Evolutionary conservation across 2,797 vertebrate genomes (phyloP).

Genomic region (Gallinago solitaria): DNA sequence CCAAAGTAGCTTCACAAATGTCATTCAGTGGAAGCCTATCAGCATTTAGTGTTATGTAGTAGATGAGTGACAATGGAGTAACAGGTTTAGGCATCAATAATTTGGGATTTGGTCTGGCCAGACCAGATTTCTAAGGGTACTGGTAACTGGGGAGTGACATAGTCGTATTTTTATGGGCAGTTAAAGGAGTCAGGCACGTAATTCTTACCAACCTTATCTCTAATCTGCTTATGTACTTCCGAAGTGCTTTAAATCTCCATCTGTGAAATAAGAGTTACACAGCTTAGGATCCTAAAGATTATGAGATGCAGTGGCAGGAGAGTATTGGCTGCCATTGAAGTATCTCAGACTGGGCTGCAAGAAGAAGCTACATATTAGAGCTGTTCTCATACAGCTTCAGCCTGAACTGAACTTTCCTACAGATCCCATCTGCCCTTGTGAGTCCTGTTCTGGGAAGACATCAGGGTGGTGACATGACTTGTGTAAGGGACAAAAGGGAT

Average conservation of each 20-base stretch:
- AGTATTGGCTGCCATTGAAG: neutral
- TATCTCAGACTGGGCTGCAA: neutral
- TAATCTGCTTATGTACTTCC: neutral
- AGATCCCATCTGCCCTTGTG: neutral
- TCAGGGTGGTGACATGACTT: neutral
- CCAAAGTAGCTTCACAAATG: neutral
- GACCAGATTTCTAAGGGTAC: neutral
- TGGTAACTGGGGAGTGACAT: neutral
- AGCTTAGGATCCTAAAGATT: neutral
- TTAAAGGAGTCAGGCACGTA: neutral
- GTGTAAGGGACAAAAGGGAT: neutral
- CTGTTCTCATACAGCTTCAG: neutral
- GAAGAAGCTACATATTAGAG: neutral
- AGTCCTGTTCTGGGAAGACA: neutral
- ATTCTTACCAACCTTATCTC: neutral
- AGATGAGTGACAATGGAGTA: neutral
- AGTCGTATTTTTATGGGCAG: neutral
- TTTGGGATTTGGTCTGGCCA: neutral
- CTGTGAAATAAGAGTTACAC: neutral
- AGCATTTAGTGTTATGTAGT: neutral
- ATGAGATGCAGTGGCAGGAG: neutral
- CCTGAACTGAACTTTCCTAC: neutral
- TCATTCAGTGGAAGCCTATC: neutral
- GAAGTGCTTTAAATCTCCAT: neutral
- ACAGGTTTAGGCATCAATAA: neutral